A percentile compares a stretch with the other conserved stretches of the same genome.
Evolutionary conservation across 2,113 vertebrate genomes (phyloP).

Genomic region (Nestor notabilis): DNA sequence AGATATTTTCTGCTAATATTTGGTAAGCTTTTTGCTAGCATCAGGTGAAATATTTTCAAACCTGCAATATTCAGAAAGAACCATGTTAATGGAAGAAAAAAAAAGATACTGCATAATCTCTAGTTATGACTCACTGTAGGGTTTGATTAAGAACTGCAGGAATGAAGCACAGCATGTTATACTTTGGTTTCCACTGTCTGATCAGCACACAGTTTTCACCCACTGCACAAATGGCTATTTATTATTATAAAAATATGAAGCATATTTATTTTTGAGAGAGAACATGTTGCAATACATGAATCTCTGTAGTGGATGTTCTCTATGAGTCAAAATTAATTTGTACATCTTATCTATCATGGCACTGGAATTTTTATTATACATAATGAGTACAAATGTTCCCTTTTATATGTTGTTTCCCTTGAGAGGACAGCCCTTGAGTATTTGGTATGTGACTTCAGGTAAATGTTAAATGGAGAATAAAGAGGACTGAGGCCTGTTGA

Average conservation of each 20-base stretch:
- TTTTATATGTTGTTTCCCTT: background rate
- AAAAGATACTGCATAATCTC: background rate
- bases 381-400: background rate
- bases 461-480: background rate
- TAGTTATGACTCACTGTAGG: background rate
- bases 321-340: background rate
- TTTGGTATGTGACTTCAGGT: accelerated
- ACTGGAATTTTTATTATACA: background rate
- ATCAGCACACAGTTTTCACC: background rate
- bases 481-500: background rate
- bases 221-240: background rate
- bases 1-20: background rate
- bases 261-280: background rate
- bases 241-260: background rate
- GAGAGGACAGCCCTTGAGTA: background rate
- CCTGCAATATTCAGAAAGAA: background rate
- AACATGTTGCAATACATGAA: background rate
- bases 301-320: background rate
- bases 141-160: background rate
- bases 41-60: background rate
- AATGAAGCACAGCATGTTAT: background rate
- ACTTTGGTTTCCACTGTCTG: background rate
- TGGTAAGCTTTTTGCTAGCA: background rate
- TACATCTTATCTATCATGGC: background rate
- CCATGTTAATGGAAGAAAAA: background rate